Base-by-base conservation (phyloP, 2,113 vertebrate genomes). In the Lophotis ruficrista region DNA sequence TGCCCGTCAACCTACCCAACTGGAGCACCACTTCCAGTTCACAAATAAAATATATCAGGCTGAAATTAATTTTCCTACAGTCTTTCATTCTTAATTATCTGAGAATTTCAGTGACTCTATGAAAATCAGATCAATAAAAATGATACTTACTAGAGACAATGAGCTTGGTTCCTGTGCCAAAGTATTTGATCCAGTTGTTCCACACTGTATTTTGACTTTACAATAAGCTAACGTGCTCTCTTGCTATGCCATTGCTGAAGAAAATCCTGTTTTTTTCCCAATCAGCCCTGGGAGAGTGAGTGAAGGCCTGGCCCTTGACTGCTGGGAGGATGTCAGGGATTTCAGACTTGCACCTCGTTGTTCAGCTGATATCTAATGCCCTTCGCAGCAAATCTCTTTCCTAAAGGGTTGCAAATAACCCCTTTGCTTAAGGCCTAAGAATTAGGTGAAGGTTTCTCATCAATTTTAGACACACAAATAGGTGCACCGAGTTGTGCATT, bases 91-190 rank as follows among this genome's bases (percentile, higher is more conserved):
- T 37, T 62, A 56, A 60, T 66, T 64, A 48, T n/a, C 62, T 50
- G 19, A 91, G 51, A 58, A 78, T 5, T 14, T 57, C 8, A 62
- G 56, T 31, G 41, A 61, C 16, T 56, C 15, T 45, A 18, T 75
- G 28, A 78, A 94, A 93, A 89, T 30, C 7, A 54, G 11, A 79
- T 66, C 1, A 84, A 24, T 31, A 18, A 27, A 25, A 82, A 69
- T 24, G 10, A 33, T 89, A 96, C 97, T 96, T 93, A 97, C 96
- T 15, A 13, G 95, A 93, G 45, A 97, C 3, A 13, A 91, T 80
- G 6, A 97, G 41, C 38, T 92, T 93, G 22, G 95, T 97, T 89
- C 97, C 97, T 0, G 0, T 64, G 54, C 97, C 92, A 0, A 96
- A 97, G 65, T 80, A 83, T n/a, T 97, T 96, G 47, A 80, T 62